A percentile compares a stretch with the other conserved stretches of the same genome.
These are phyloP conservation scores for Polydrusus tereticollis DNA, from an alignment of 2,888 invertebrate species.

Conservation along the genomic window DNA sequence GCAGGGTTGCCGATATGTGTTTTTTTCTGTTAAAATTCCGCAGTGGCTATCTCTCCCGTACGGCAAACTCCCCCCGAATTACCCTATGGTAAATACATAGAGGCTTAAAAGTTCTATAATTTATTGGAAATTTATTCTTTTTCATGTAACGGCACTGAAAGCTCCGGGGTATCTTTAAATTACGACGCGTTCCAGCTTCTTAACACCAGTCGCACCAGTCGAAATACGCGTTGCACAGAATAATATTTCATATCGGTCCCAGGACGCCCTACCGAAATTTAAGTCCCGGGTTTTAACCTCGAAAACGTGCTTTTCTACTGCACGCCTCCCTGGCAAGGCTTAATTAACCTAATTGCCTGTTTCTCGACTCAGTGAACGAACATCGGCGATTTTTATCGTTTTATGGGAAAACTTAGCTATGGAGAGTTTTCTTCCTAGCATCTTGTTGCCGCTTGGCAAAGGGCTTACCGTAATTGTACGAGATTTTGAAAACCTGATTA, in stretches of 20 bases:
- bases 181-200: slow-evolving; percentile 47
- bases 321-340: slow-evolving; percentile 38
- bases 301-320: slow-evolving; percentile 43
- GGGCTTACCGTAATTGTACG: not conserved
- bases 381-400: slow-evolving; percentile 42
- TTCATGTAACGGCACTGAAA: slow-evolving; percentile 15
- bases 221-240: slow-evolving; percentile 42
- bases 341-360: slow-evolving; percentile 49
- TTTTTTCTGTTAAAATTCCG: no score
- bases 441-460: slow-evolving; percentile 11
- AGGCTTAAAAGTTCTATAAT: not conserved
- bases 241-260: slow-evolving; percentile 51
- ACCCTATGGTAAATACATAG: no score
- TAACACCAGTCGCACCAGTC: slow-evolving; percentile 42
- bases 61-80: no score
- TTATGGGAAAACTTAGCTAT: slow-evolving; percentile 37
- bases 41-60: no score
- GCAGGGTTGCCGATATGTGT: no score
- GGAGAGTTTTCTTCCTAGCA: slow-evolving; percentile 32
- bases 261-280: slow-evolving; percentile 37
- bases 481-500: not conserved
- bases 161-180: slow-evolving; percentile 44
- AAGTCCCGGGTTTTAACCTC: slow-evolving; percentile 39
- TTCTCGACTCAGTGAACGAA: slow-evolving; percentile 42
- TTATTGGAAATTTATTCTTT: not conserved